Base-by-base conservation (phyloP, 2,113 vertebrate species). In the Mus musculus region DNA sequence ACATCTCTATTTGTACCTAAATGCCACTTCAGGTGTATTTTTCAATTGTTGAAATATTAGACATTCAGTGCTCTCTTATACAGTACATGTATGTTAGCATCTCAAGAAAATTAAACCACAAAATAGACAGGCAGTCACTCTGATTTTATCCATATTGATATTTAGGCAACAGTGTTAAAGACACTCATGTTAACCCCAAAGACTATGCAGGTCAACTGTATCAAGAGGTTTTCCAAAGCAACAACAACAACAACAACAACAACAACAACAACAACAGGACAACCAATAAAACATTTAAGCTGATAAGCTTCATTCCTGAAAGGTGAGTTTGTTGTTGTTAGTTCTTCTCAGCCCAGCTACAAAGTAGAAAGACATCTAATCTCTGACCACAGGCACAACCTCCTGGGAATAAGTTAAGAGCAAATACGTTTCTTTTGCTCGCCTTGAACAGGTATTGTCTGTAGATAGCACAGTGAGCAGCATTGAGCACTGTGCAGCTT, bases 1-100 rank as follows among this genome's bases (percentile, higher is more conserved):
- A 22, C 42, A 22, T 56, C 73, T 94, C 56, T 87, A 24, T 56
- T 82, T 92, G 89, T 92, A 93, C 3, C 14, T 88, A 86, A 82
- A 39, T 96, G 67, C 42, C 17, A 87, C 9, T 16, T 82, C 77
- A 72, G 52, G 33, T 80, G 4, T 88, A 82, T 65, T 96, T 92
- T 71, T 54, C 96, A 89, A 93, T 93, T 26, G 0, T 89, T 86
- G 65, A 49, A 75, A 94, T 85, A 96, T 95, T 42, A 95, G 59
- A 89, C 39, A 73, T 75, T 8, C 65, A 36, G 19, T 42, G 11
- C 4, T 94, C 65, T 22, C 49, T 33, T 30, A 36, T 54, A 54
- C 17, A 81, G 36, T 26, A 63, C 3, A n/a, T n/a, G 65, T 39
- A 56, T 42, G 89, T 46, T 90, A 77, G 16, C 49, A n/a, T 81